phyloP scores from a whole-genome alignment of 2,888 invertebrate genomes.

The Ormyrus labotus region DNA sequence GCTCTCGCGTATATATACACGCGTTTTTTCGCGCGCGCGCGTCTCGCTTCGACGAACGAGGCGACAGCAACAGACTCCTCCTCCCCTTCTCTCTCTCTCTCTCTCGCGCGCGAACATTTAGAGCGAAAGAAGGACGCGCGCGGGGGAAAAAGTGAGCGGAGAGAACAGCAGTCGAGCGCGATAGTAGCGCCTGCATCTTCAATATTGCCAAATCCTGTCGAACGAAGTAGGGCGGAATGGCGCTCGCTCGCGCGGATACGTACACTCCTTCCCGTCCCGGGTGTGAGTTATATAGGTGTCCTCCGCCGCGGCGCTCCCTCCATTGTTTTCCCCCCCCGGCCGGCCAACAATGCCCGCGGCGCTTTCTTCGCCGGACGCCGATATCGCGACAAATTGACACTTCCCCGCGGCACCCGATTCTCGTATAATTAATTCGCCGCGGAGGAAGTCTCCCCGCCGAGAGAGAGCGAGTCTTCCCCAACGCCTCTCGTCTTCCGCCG shows the following conservation, averaged over 20 bases:
- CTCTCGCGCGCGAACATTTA: slow-evolving; percentile 2
- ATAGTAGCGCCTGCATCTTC: slow-evolving; percentile 34
- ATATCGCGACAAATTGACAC: too few relatives aligned
- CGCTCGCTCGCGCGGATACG: not conserved
- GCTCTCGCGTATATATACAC: too few relatives aligned
- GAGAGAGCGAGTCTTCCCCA: too few relatives aligned
- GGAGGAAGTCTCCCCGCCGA: too few relatives aligned
- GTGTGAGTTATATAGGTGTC: too few relatives aligned
- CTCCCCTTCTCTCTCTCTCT: not conserved
- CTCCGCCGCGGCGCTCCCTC: not conserved
- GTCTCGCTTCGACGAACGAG: too few relatives aligned
- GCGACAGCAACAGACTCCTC: too few relatives aligned
- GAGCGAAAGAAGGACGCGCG: slow-evolving; percentile 12
- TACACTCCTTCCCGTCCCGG: too few relatives aligned
- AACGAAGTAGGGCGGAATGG: slow-evolving; percentile 61
- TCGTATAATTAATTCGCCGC: too few relatives aligned
- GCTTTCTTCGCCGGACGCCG: not conserved
- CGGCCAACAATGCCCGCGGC: too few relatives aligned
- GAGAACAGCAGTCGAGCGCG: slow-evolving; percentile 24
- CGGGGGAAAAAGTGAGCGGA: not conserved
- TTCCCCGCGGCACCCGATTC: not conserved
- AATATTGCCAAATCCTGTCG: slow-evolving; percentile 60
- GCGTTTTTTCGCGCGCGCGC: too few relatives aligned
- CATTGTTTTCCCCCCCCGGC: slow-evolving; percentile 30
- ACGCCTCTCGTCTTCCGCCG: too few relatives aligned